phyloP scores from a whole-genome alignment of 1,140 invertebrate species.

The Temnothorax longispinosus region DNA sequence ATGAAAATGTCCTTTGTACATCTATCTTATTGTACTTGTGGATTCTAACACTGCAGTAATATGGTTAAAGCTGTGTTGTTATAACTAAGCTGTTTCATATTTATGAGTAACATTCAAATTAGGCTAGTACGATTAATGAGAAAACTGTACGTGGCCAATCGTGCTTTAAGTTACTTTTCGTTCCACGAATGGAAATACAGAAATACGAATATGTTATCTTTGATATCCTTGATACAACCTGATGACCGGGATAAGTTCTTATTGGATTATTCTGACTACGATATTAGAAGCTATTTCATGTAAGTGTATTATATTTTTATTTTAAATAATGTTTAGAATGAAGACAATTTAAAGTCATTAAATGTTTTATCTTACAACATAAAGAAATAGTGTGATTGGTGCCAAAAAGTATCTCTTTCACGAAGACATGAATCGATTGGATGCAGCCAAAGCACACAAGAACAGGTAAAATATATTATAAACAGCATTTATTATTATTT shows the following conservation, averaged over 20 bases:
- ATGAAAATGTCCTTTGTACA: no score
- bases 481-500: not conserved
- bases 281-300: slow-evolving; percentile 63
- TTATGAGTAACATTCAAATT: slow-evolving; percentile 39
- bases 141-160: slow-evolving; percentile 91
- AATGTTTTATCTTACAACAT: not conserved
- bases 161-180: slow-evolving; percentile 92
- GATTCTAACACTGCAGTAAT: not conserved
- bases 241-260: slow-evolving; percentile 86
- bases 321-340: not conserved
- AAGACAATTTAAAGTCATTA: not conserved
- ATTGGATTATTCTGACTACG: slow-evolving; percentile 84
- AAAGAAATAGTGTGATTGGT: slow-evolving; percentile 75
- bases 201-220: slow-evolving; percentile 87
- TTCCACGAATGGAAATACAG: slow-evolving; percentile 93
- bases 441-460: slow-evolving; percentile 82
- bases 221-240: not conserved
- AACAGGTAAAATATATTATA: slow-evolving; percentile 81
- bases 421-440: slow-evolving; percentile 86
- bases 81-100: not conserved
- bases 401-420: slow-evolving; percentile 87
- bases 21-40: no score
- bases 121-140: slow-evolving; percentile 93
- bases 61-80: not conserved
- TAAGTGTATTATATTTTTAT: slow-evolving; percentile 80